Percentiles rank a stretch among this genome's conserved stretches.
These are phyloP conservation scores for Helostoma temminkii DNA, from an alignment of 2,797 vertebrate genomes.

Conservation along the genomic window DNA sequence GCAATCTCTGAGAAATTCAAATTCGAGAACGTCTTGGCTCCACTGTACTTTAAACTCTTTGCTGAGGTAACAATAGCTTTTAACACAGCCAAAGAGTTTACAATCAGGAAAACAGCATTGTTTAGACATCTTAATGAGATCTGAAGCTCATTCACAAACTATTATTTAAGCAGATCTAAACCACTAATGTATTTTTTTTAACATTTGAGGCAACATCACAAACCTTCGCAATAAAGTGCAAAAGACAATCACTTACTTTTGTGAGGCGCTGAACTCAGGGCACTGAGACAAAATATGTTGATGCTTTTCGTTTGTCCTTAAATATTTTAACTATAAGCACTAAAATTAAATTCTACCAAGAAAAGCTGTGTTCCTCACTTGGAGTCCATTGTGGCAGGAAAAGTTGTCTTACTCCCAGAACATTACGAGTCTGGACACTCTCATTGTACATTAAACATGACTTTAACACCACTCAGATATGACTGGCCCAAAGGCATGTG, in stretches of 20 bases:
- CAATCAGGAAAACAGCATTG: slow-evolving; percentile 27
- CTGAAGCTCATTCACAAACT: slow-evolving; percentile 51
- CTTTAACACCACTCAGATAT: slow-evolving; percentile 27
- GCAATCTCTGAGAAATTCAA: slow-evolving; percentile 40
- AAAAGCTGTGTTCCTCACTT: not conserved
- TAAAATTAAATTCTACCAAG: not conserved
- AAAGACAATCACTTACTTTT: slow-evolving; percentile 25
- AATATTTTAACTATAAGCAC: not conserved
- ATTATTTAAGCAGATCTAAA: slow-evolving; percentile 8
- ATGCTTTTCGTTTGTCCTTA: slow-evolving; percentile 12
- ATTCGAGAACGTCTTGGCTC: slow-evolving; percentile 55
- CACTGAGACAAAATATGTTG: not conserved
- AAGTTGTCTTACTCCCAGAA: not conserved
- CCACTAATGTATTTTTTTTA: slow-evolving; percentile 2
- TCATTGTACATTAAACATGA: slow-evolving; percentile 52
- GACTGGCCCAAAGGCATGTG: slow-evolving; percentile 40
- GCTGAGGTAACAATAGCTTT: slow-evolving; percentile 53
- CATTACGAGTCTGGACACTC: not conserved
- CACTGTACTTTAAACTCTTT: slow-evolving; percentile 16
- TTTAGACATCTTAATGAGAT: slow-evolving; percentile 51
- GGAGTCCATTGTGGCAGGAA: not conserved
- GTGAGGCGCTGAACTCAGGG: not conserved
- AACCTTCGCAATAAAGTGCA: not conserved
- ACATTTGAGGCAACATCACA: not conserved
- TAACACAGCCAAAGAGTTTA: slow-evolving; percentile 49